phyloP scores from a whole-genome alignment of 53 echinoderm and acorn worm species.

The Hippasteria phrygiana region DNA sequence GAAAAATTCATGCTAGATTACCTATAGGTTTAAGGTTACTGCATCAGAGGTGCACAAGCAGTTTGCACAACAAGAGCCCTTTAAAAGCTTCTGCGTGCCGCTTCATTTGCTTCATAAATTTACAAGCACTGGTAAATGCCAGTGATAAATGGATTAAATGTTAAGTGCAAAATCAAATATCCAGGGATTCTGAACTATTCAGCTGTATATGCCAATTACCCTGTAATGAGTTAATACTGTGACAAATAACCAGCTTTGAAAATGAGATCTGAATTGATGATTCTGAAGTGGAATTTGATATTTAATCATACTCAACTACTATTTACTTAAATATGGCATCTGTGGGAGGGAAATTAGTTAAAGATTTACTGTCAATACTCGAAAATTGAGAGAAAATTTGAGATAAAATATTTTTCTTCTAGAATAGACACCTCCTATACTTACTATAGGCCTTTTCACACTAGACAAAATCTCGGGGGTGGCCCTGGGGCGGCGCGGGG shows the following conservation, averaged over 20 bases:
- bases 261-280: background rate
- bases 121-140: background rate
- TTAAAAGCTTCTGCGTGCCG: background rate
- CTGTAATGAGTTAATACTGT: background rate
- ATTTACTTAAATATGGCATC: background rate
- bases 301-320: background rate
- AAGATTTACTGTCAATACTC: background rate
- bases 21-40: no score
- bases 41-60: background rate
- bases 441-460: no score
- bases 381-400: no score
- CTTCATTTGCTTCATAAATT: background rate
- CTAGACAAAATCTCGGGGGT: no score
- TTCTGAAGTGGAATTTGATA: background rate
- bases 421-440: no score
- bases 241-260: background rate
- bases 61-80: background rate
- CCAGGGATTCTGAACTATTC: constrained; percentile 7
- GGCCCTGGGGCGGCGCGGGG: no score
- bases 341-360: background rate
- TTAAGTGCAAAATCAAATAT: constrained; percentile 32
- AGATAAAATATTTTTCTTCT: no score
- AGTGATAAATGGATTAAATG: constrained; percentile 31
- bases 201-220: background rate
- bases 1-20: no score